Conservation (phyloP, 2,113 vertebrate genomes). For the Melanostigma gelatinosum region DNA sequence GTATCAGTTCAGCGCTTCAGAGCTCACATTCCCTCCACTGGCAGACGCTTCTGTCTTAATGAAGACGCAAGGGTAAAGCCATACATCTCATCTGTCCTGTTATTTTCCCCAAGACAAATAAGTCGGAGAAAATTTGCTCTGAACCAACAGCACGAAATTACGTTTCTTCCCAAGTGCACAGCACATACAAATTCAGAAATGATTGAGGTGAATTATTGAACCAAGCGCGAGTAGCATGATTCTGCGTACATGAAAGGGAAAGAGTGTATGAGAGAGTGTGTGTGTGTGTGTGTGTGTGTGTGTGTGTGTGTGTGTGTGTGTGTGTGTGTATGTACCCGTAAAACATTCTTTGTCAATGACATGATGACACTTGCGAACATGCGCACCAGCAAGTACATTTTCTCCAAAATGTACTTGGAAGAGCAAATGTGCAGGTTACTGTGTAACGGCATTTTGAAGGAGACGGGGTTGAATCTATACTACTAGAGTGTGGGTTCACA, state of each 20-base stretch:
- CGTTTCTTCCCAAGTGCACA: conserved; percentile 4
- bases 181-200: conserved; percentile 20
- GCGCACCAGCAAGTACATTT: not conserved
- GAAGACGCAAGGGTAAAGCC: conserved; percentile 23
- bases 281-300: not conserved
- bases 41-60: conserved; percentile 22
- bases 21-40: conserved; percentile 11
- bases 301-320: conserved; percentile 1
- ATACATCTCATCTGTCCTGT: conserved; percentile 30
- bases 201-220: conserved; percentile 25
- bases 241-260: not conserved
- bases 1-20: conserved; percentile 7
- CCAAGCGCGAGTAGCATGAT: not conserved
- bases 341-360: not conserved
- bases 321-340: not conserved
- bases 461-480: not conserved
- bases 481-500: not conserved
- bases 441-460: not conserved
- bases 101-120: conserved; percentile 43
- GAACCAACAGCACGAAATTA: conserved; percentile 3
- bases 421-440: not conserved
- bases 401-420: not conserved
- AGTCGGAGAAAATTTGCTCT: conserved; percentile 1
- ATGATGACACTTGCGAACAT: not conserved
- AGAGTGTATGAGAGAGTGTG: not conserved